phyloP scores from a whole-genome alignment of 2,888 invertebrate species.

The Noctua comes region DNA sequence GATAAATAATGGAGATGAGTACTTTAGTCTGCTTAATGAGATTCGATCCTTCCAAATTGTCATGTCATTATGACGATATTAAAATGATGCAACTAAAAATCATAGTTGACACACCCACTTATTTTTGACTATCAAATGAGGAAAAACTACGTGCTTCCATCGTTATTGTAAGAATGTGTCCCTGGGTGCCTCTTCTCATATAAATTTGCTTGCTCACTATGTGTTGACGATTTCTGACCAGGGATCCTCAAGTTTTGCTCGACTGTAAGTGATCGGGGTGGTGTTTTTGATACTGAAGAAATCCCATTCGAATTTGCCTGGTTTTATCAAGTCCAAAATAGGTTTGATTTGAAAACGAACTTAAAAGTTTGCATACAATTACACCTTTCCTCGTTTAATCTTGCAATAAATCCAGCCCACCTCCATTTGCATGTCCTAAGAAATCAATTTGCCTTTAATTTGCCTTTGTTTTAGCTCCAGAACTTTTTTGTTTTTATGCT shows the following conservation, averaged over 20 bases:
- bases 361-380: neutral
- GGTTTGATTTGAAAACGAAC: neutral
- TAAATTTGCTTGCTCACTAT: neutral
- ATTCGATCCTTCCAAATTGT: neutral
- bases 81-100: constrained; percentile 25
- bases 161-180: constrained; percentile 2
- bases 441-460: too few species aligned
- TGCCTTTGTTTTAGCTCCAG: too few species aligned
- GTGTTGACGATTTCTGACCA: neutral
- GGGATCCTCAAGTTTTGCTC: neutral
- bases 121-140: constrained; percentile 7
- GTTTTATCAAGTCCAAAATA: neutral
- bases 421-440: neutral
- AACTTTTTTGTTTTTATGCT: too few species aligned
- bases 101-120: constrained; percentile 20
- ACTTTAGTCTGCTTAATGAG: constrained; percentile 1
- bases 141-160: neutral
- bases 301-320: neutral
- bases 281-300: neutral
- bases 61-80: constrained; percentile 22
- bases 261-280: neutral
- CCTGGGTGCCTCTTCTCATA: neutral
- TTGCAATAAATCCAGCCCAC: neutral
- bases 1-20: constrained; percentile 2
- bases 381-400: neutral